A percentile compares a stretch with the other conserved stretches of the same genome.
These are phyloP conservation scores for Cephus nigrinus DNA, from an alignment of 2,888 invertebrate genomes.

Conservation along the genomic window DNA sequence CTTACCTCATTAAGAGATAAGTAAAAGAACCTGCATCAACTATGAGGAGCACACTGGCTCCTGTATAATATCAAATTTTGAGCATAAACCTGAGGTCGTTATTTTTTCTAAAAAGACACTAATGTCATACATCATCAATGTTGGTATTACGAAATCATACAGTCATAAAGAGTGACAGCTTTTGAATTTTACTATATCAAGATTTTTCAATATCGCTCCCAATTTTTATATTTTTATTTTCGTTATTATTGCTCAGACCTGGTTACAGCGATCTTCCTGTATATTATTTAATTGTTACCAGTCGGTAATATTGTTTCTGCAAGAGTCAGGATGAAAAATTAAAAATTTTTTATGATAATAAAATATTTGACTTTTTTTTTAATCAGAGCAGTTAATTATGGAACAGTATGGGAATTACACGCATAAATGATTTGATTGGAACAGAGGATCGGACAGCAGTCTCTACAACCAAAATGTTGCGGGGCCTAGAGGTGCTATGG, in stretches of 20 bases:
- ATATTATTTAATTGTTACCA: background rate
- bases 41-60: background rate
- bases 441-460: conserved; percentile 72
- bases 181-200: no score
- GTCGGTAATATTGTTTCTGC: background rate
- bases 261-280: background rate
- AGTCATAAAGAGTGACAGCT: background rate
- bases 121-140: background rate
- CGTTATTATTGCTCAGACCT: no score
- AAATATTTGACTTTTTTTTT: background rate
- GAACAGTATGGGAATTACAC: background rate
- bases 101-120: background rate
- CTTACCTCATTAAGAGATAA: background rate
- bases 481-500: conserved; percentile 70
- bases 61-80: background rate
- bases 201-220: no score
- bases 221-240: no score
- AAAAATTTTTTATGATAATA: background rate
- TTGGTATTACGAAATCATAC: background rate
- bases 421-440: background rate
- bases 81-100: background rate
- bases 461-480: conserved; percentile 70
- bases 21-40: background rate
- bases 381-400: background rate
- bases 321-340: background rate